These are phyloP conservation scores for Zapus hudsonius DNA, from an alignment of 2,113 vertebrate species.

Conservation along the genomic window DNA sequence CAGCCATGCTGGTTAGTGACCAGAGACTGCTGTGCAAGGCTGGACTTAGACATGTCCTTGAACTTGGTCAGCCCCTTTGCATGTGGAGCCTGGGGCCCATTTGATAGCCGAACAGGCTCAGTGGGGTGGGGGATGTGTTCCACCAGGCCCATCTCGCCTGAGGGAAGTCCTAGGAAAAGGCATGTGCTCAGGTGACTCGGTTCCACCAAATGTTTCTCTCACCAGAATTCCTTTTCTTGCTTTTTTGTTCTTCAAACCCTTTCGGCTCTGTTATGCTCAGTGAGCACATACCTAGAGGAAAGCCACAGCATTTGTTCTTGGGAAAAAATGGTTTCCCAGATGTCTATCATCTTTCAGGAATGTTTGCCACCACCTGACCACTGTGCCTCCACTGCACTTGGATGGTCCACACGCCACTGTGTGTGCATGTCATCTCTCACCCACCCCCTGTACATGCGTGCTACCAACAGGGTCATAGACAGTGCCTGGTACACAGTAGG, in stretches of 20 bases:
- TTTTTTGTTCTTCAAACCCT: no score
- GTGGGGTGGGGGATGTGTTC: no score
- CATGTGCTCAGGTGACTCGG: background rate
- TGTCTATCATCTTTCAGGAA: background rate
- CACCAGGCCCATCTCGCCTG: background rate
- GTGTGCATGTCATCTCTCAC: background rate
- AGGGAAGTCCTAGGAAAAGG: background rate
- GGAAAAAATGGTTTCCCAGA: background rate
- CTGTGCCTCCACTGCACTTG: background rate
- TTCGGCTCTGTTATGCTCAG: background rate
- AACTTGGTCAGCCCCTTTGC: background rate
- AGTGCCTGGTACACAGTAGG: background rate
- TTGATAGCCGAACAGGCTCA: background rate
- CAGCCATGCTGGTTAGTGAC: background rate
- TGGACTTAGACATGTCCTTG: fast-evolving
- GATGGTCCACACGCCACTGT: no score
- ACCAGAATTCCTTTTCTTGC: background rate
- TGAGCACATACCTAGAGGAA: background rate
- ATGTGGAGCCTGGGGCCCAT: background rate
- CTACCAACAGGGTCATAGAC: no score
- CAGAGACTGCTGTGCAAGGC: fast-evolving
- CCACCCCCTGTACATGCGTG: no score
- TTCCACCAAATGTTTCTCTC: background rate
- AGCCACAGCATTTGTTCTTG: background rate
- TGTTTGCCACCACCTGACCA: background rate